Conservation (phyloP, 2,797 vertebrate genomes). For the Sphenodon punctatus region DNA sequence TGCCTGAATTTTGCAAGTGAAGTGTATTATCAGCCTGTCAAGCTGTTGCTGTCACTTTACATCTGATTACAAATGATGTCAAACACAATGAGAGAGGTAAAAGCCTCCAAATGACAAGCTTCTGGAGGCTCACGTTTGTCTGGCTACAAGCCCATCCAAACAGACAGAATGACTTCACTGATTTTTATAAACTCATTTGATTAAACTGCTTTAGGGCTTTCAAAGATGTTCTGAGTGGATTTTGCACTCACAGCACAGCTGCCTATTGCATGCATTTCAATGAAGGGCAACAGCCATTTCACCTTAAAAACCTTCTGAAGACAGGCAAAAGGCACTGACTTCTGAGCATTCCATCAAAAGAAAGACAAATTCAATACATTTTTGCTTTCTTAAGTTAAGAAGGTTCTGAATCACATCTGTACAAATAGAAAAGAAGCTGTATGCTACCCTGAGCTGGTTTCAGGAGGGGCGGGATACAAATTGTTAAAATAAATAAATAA, state of each 20-base stretch:
- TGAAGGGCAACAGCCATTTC: not conserved
- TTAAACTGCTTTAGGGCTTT: slow-evolving; percentile 43
- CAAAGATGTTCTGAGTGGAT: not conserved
- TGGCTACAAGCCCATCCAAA: not conserved
- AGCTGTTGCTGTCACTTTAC: slow-evolving; percentile 52
- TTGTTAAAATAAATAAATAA: too few species aligned
- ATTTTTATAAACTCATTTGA: slow-evolving; percentile 48
- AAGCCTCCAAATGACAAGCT: not conserved
- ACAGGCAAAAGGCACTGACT: accelerated
- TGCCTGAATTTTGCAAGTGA: slow-evolving; percentile 38
- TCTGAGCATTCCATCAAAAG: not conserved
- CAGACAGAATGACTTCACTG: slow-evolving; percentile 44
- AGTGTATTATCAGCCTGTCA: slow-evolving; percentile 51
- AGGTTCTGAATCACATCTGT: not conserved
- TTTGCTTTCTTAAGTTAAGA: not conserved
- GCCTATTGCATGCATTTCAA: not conserved
- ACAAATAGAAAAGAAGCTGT: not conserved
- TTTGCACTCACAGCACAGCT: slow-evolving; percentile 6
- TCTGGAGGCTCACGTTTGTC: not conserved
- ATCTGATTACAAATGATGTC: slow-evolving; percentile 27
- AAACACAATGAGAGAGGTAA: slow-evolving; percentile 28
- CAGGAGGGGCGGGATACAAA: too few species aligned
- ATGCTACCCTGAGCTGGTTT: too few species aligned
- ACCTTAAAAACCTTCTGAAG: not conserved
- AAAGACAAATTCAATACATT: not conserved